phyloP scores from a whole-genome alignment of 1,140 invertebrate genomes.

The Drosophila malerkotliana region DNA sequence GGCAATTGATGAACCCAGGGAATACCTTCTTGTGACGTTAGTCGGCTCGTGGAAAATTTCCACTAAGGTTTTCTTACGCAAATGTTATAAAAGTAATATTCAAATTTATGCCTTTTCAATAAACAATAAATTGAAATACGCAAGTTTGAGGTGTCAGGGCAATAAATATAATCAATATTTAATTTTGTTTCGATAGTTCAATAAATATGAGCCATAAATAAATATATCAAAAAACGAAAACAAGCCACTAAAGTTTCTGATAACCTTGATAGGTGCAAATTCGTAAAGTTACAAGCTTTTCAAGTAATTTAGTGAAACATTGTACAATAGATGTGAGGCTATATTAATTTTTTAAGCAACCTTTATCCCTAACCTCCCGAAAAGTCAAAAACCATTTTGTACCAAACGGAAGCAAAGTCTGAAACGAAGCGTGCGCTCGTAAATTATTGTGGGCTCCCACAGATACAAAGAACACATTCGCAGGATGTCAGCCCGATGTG shows the following conservation, averaged over 20 bases:
- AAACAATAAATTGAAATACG: not conserved
- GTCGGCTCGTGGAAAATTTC: conserved; percentile 18
- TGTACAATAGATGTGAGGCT: too few species aligned
- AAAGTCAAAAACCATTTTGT: conserved; percentile 10
- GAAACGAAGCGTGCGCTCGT: conserved; percentile 71
- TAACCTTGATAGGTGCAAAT: conserved; percentile 16
- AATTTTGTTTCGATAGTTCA: conserved; percentile 10
- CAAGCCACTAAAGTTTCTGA: conserved; percentile 12
- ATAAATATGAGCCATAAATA: conserved; percentile 19
- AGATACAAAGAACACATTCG: conserved; percentile 22
- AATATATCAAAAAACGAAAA: conserved; percentile 7
- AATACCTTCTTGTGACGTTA: conserved; percentile 35
- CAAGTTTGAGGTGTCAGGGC: conserved; percentile 19
- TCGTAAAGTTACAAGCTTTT: conserved; percentile 5
- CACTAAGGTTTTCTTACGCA: conserved; percentile 21
- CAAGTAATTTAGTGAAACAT: not conserved
- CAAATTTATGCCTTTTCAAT: conserved; percentile 1
- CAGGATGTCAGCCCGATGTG: conserved; percentile 34
- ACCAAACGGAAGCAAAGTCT: conserved; percentile 56
- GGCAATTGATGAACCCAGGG: conserved; percentile 29
- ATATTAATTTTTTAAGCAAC: not conserved
- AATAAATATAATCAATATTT: conserved; percentile 29
- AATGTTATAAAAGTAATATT: conserved; percentile 17
- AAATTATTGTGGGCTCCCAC: conserved; percentile 66
- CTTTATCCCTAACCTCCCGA: not conserved